Evolutionary conservation across 2,888 invertebrate species (phyloP).

Genomic region (Cheilosia impressa): DNA sequence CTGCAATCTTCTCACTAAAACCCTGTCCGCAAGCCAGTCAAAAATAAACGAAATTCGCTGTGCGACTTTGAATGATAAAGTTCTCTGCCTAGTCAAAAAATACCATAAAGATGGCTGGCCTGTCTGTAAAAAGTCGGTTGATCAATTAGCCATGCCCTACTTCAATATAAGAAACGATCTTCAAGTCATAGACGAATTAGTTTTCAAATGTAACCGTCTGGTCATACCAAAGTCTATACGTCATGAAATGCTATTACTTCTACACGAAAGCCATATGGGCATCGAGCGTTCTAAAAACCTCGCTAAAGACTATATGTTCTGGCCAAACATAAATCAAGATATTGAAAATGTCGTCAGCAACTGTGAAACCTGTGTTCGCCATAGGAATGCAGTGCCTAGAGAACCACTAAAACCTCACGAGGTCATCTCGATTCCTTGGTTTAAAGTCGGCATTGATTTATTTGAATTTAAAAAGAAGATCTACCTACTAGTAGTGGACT

Average conservation of each 20-base stretch:
- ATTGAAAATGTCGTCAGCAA: constrained; percentile 26
- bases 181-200: constrained; percentile 39
- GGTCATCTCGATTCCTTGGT: constrained; percentile 3
- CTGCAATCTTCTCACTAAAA: constrained; percentile 16
- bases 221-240: constrained; percentile 48
- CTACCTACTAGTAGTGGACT: too few relatives aligned
- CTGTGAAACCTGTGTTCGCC: constrained; percentile 7
- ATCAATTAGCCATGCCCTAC: constrained; percentile 16
- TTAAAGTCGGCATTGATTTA: constrained; percentile 3
- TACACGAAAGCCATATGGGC: constrained; percentile 48
- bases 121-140: neutral
- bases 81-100: neutral
- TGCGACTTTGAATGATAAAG: constrained; percentile 1
- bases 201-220: constrained; percentile 52
- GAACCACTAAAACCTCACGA: neutral
- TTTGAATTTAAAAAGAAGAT: neutral
- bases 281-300: constrained; percentile 75
- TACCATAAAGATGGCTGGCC: constrained; percentile 23
- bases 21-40: neutral
- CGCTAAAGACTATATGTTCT: constrained; percentile 47
- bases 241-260: constrained; percentile 68
- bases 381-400: neutral
- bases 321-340: constrained; percentile 6
- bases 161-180: constrained; percentile 56
- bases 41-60: constrained; percentile 16